Evolutionary conservation across 2,797 vertebrate genomes (phyloP).

Genomic region (Amphiprion clarkii): DNA sequence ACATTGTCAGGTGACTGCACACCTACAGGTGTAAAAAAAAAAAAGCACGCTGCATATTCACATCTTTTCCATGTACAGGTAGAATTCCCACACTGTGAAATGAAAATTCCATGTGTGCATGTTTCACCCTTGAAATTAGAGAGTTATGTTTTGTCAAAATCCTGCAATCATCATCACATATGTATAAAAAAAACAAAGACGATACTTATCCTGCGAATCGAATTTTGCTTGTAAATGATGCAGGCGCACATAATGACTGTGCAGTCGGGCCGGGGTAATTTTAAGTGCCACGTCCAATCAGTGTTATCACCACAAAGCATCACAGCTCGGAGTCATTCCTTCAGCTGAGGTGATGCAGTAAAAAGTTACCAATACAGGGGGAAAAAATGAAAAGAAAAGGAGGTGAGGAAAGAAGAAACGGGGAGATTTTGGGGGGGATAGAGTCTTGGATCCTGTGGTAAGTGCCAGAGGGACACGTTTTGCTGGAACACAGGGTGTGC

Average conservation of each 20-base stretch:
- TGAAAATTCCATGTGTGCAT: conserved; percentile 52
- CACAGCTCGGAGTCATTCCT: conserved; percentile 64
- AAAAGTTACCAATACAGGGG: conserved; percentile 56
- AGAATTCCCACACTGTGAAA: conserved; percentile 22
- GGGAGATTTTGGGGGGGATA: conserved; percentile 31
- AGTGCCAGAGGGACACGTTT: conserved; percentile 82
- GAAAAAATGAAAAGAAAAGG: conserved; percentile 43
- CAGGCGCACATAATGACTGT: conserved; percentile 73
- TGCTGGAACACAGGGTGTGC: conserved; percentile 78
- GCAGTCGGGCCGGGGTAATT: conserved; percentile 73
- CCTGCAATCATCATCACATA: conserved; percentile 62
- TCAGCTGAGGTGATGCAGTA: conserved; percentile 68
- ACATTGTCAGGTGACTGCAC: no score
- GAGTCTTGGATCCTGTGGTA: conserved; percentile 76
- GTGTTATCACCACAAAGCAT: conserved; percentile 70
- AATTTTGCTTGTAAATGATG: conserved; percentile 79
- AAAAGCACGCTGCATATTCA: neutral
- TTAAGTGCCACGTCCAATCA: conserved; percentile 81
- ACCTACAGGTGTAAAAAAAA: neutral
- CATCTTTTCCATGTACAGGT: conserved; percentile 2
- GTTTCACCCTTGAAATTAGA: conserved; percentile 66
- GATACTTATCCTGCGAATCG: conserved; percentile 74
- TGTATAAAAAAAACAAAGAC: conserved; percentile 65
- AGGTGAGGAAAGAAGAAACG: conserved; percentile 61
- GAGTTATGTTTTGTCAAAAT: conserved; percentile 71